These are phyloP conservation scores for Drosophila atroscutellata DNA, from an alignment of 2,888 invertebrate species.

Conservation along the genomic window DNA sequence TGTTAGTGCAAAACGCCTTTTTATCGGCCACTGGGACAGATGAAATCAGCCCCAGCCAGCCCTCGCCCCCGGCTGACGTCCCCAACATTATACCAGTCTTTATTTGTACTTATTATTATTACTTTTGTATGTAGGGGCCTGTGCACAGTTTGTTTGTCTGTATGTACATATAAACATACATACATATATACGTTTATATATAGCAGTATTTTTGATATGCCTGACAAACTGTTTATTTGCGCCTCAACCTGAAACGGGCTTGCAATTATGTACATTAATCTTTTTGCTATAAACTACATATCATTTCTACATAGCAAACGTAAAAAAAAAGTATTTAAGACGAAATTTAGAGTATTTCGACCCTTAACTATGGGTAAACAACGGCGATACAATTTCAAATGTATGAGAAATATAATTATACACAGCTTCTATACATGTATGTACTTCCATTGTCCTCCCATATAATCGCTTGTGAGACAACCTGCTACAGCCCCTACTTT, in stretches of 20 bases:
- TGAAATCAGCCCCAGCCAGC: slow-evolving; percentile 19
- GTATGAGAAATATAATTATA: no score
- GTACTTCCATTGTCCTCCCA: neutral
- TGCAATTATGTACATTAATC: slow-evolving; percentile 1
- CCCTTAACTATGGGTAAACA: neutral
- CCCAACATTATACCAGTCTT: slow-evolving; percentile 40
- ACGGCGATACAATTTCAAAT: no score
- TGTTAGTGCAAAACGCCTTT: slow-evolving; percentile 52
- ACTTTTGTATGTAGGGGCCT: slow-evolving; percentile 34
- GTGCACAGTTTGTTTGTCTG: slow-evolving; percentile 31
- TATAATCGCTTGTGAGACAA: neutral
- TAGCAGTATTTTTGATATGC: slow-evolving; percentile 66
- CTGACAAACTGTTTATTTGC: slow-evolving; percentile 58
- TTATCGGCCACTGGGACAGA: slow-evolving; percentile 60
- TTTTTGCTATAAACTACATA: neutral
- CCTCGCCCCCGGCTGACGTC: slow-evolving; percentile 16
- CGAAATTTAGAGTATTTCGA: neutral
- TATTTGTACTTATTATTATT: slow-evolving; percentile 38
- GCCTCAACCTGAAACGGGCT: slow-evolving; percentile 15
- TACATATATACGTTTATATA: slow-evolving; percentile 36
- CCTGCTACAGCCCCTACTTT: neutral
- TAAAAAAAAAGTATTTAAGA: neutral
- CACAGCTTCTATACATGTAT: neutral
- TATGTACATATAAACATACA: slow-evolving; percentile 23
- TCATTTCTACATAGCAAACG: neutral